Conservation (phyloP, 2,888 invertebrate species). For the Dicyrtomina minuta region DNA sequence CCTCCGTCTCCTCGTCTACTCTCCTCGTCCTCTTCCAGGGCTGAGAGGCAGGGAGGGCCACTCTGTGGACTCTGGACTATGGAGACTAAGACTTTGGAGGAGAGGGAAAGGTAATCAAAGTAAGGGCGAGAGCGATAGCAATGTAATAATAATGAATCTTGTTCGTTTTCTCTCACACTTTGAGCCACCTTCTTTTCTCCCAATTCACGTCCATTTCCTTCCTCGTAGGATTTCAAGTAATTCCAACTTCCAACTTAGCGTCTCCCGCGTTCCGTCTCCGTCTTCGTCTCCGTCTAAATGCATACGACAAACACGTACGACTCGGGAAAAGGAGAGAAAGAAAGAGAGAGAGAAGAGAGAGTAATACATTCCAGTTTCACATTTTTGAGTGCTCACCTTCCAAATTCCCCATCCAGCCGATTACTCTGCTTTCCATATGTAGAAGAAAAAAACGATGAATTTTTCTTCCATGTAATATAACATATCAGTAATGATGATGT, state of each 20-base stretch:
- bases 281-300: no score
- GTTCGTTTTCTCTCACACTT: conserved; percentile 7
- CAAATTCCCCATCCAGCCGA: no score
- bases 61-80: no score
- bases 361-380: background rate
- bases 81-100: background rate
- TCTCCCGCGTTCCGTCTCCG: no score
- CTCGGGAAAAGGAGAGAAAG: no score
- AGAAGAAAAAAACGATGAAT: background rate
- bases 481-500: conserved; percentile 16
- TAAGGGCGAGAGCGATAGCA: conserved; percentile 20
- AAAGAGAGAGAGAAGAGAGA: no score
- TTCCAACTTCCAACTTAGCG: background rate
- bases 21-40: no score
- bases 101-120: conserved; percentile 27
- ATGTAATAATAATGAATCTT: conserved; percentile 30
- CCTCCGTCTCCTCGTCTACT: background rate
- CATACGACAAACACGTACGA: no score
- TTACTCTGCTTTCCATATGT: no score
- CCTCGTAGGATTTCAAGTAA: background rate
- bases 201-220: conserved; percentile 24
- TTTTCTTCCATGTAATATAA: background rate
- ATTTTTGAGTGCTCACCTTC: conserved; percentile 20
- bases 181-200: conserved; percentile 14
- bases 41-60: no score